Base-by-base conservation (phyloP, 2,797 vertebrate species). In the Anniella stebbinsi region DNA sequence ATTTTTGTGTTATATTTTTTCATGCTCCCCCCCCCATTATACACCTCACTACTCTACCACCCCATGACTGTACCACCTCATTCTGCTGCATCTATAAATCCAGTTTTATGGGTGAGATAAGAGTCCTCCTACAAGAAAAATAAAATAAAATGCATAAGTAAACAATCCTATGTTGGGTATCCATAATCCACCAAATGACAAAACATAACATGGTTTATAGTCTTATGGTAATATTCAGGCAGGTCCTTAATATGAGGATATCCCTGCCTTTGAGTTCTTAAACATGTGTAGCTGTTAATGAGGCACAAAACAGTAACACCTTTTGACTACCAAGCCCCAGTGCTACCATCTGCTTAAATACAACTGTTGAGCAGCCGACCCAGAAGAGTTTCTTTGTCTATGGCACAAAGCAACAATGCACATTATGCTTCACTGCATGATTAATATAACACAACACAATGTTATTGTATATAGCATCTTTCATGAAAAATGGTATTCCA, bases 401-500 rank as follows among this genome's bases (percentile, higher is more conserved):
- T 41, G 54, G 78, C 80, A 36, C 70, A 75, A 48, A 15, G 86
- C 84, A 48, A 73, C 66, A 54, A 0, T 2, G 8, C 1, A 10
- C 7, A 25, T 84, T 83, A 89, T 54, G 87, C 89, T 77, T 89
- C 82, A 33, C 8, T 80, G 28, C 45, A 69, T 84, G 85, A 73
- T n/a, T 63, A 80, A 89, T 66, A 28, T 75, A 76, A 13, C 6
- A 77, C 0, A 0, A 38, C 75, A 80, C 28, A 76, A 21, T 30
- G 76, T 89, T 87, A 78, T 87, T 91, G 91, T 23, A 83, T 87
- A 13, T 13, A 51, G 54, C 21, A 17, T 86, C 78, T 87, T 91
- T 90, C 69, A 25, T 66, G 72, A 89, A 93, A 90, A 88, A 57
- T 83, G 6, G 54, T 72, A 72, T 76, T 88, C 82, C 51, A 84